Evolutionary conservation across 2,797 vertebrate genomes (phyloP).

Genomic region (Apogon talboti): DNA sequence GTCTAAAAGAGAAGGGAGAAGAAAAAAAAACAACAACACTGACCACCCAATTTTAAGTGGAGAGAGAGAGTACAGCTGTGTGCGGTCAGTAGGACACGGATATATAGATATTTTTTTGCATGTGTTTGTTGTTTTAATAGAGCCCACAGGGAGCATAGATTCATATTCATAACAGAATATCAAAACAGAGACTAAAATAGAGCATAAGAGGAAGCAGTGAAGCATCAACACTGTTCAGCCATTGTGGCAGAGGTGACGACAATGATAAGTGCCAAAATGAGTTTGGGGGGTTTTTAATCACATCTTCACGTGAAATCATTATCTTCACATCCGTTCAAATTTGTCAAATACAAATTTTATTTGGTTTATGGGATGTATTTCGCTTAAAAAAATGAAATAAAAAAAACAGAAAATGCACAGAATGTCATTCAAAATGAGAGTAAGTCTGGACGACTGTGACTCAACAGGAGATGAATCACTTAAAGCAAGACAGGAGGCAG

Average conservation of each 20-base stretch:
- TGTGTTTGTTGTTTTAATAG: constrained; percentile 64
- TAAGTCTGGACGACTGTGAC: constrained; percentile 24
- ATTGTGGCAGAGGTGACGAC: constrained; percentile 17
- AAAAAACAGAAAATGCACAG: constrained; percentile 20
- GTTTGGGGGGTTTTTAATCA: constrained; percentile 18
- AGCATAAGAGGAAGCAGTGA: constrained; percentile 26
- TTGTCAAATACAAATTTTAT: constrained; percentile 28
- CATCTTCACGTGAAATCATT: constrained; percentile 8
- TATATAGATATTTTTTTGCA: constrained; percentile 65
- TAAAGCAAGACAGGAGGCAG: constrained; percentile 41
- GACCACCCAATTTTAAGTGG: constrained; percentile 34
- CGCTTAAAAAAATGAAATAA: constrained; percentile 9
- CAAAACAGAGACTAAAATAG: constrained; percentile 58
- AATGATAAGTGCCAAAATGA: constrained; percentile 36
- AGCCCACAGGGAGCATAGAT: constrained; percentile 58
- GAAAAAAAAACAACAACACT: constrained; percentile 19
- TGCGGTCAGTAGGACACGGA: constrained; percentile 62
- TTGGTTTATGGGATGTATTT: constrained; percentile 4
- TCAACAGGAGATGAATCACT: constrained; percentile 58
- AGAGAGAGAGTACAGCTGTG: constrained; percentile 32
- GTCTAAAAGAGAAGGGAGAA: constrained; percentile 35
- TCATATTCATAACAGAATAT: constrained; percentile 53
- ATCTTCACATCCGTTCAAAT: constrained; percentile 36
- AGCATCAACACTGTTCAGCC: constrained; percentile 24
- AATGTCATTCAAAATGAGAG: constrained; percentile 47